phyloP scores from a whole-genome alignment of 1,140 invertebrate genomes.

The Drosophila trapezifrons region DNA sequence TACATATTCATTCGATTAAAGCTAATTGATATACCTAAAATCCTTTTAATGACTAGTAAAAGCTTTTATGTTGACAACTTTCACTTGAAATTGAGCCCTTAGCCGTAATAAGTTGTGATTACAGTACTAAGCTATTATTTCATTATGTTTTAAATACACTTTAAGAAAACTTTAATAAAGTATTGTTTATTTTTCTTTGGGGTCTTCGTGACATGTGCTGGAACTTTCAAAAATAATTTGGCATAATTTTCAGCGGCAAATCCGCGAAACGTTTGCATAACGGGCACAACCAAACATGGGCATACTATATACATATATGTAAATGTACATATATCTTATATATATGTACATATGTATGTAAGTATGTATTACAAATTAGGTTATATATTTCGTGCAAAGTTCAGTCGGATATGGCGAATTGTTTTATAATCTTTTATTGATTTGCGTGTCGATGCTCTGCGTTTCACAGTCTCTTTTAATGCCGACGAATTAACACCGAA shows the following conservation, averaged over 20 bases:
- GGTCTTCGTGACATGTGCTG: not conserved
- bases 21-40: slow-evolving; percentile 3
- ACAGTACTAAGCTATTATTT: not conserved
- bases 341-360: no score
- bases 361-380: no score
- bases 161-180: not conserved
- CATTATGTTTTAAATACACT: not conserved
- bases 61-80: not conserved
- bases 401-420: slow-evolving; percentile 19
- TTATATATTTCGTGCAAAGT: not conserved
- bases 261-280: slow-evolving; percentile 71
- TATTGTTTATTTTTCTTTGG: not conserved
- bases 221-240: slow-evolving; percentile 13
- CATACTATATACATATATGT: slow-evolving; percentile 16
- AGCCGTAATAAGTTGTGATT: not conserved
- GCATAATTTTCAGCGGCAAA: slow-evolving; percentile 31
- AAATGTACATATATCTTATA: no score
- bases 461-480: slow-evolving; percentile 6
- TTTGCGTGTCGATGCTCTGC: slow-evolving; percentile 20
- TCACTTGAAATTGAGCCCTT: not conserved
- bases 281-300: slow-evolving; percentile 66
- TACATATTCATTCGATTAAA: not conserved
- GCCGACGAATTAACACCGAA: slow-evolving; percentile 45
- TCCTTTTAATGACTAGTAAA: no score
- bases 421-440: slow-evolving; percentile 51